Evolutionary conservation across 2,113 vertebrate genomes (phyloP).

Genomic region (Eubucco bourcierii): DNA sequence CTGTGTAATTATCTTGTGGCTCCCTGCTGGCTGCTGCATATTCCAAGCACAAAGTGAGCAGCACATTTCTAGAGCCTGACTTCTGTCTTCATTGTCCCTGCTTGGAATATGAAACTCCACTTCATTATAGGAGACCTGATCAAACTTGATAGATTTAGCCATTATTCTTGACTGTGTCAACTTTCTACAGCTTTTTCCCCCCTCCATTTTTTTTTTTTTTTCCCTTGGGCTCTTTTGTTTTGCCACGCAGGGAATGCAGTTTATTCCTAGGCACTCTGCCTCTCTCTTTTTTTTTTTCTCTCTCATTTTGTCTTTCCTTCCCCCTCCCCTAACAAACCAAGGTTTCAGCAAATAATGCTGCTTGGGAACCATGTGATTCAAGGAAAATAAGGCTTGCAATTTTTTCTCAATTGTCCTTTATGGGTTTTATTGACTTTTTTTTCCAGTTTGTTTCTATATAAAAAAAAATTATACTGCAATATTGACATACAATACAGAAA

Average conservation of each 20-base stretch:
- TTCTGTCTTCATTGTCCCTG: slow-evolving; percentile 88
- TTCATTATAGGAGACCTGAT: slow-evolving; percentile 92
- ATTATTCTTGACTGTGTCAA: slow-evolving; percentile 91
- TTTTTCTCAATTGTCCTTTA: slow-evolving; percentile 81
- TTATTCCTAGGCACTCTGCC: slow-evolving; percentile 77
- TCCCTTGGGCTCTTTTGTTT: slow-evolving; percentile 81
- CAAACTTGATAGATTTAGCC: slow-evolving; percentile 93
- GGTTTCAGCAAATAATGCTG: slow-evolving; percentile 83
- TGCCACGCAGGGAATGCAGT: slow-evolving; percentile 82
- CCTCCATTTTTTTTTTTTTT: slow-evolving; percentile 37
- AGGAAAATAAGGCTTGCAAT: slow-evolving; percentile 81
- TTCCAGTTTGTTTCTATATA: slow-evolving; percentile 65
- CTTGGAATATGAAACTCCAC: slow-evolving; percentile 88
- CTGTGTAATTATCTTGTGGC: slow-evolving; percentile 91
- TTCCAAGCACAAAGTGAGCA: slow-evolving; percentile 87
- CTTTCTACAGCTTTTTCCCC: slow-evolving; percentile 73
- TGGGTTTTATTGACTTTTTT: slow-evolving; percentile 77
- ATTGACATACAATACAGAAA: slow-evolving; percentile 76
- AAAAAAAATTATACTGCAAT: slow-evolving; percentile 74
- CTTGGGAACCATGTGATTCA: slow-evolving; percentile 77
- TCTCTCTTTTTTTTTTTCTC: slow-evolving; percentile 35
- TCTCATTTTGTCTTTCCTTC: no score
- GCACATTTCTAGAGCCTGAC: slow-evolving; percentile 82
- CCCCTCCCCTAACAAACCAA: slow-evolving; percentile 63
- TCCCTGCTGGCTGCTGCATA: slow-evolving; percentile 89